These are phyloP conservation scores for Drosophila histrio DNA, from an alignment of 2,888 invertebrate genomes.

Conservation along the genomic window DNA sequence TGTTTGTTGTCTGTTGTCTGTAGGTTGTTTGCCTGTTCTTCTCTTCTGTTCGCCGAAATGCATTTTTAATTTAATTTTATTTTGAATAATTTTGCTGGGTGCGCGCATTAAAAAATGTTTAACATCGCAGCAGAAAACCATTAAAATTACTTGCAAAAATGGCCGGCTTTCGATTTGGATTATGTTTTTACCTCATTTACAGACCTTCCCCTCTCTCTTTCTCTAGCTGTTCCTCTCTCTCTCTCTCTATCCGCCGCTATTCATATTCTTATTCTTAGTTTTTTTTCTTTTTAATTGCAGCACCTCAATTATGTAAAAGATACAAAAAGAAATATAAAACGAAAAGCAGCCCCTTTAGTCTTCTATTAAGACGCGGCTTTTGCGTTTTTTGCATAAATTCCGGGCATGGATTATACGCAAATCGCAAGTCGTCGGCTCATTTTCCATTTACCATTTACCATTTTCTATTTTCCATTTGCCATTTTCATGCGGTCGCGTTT, in stretches of 20 bases:
- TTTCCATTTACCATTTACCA: slow-evolving; percentile 25
- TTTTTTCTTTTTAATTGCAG: slow-evolving; percentile 56
- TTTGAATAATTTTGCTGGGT: slow-evolving; percentile 57
- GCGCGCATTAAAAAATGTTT: slow-evolving; percentile 60
- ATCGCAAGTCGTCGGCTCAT: slow-evolving; percentile 54
- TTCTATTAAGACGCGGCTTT: slow-evolving; percentile 37
- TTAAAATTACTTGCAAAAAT: slow-evolving; percentile 56
- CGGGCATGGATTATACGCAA: slow-evolving; percentile 70
- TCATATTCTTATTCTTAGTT: background rate
- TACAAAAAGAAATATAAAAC: background rate
- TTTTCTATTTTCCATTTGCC: slow-evolving; percentile 13
- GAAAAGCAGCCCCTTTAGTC: slow-evolving; percentile 16
- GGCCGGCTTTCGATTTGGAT: slow-evolving; percentile 64
- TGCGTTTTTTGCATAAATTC: slow-evolving; percentile 62
- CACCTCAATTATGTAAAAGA: slow-evolving; percentile 66
- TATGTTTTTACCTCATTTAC: slow-evolving; percentile 29
- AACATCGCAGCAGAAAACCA: slow-evolving; percentile 56
- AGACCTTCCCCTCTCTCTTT: background rate
- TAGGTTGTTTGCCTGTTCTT: slow-evolving; percentile 10
- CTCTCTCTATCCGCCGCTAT: background rate
- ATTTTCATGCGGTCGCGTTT: slow-evolving; percentile 46
- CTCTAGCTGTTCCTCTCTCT: background rate
- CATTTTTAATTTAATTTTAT: slow-evolving; percentile 74
- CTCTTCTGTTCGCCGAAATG: slow-evolving; percentile 49
- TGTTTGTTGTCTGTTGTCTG: slow-evolving; percentile 38